Conservation (phyloP, 2,113 vertebrate genomes). For the Danionella cerebrum region DNA sequence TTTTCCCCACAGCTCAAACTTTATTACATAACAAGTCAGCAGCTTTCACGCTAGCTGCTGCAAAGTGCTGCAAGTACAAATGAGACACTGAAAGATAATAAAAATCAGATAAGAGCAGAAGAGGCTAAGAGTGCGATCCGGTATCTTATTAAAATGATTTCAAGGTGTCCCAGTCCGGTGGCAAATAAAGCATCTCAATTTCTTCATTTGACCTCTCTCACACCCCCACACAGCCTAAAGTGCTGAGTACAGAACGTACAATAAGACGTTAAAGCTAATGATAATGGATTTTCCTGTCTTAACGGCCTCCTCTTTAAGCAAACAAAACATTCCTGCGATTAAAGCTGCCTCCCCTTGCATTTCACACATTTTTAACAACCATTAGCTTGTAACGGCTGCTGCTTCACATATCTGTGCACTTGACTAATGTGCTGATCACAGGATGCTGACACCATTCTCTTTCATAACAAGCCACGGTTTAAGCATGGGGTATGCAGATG, state of each 20-base stretch:
- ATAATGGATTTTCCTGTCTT: background rate
- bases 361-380: constrained; percentile 1
- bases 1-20: background rate
- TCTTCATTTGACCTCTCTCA: background rate
- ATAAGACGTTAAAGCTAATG: background rate
- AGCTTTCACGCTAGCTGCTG: background rate
- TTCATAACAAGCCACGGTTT: background rate
- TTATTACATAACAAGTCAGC: background rate
- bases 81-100: background rate
- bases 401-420: constrained; percentile 5
- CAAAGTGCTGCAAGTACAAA: background rate
- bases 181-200: background rate
- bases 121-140: background rate
- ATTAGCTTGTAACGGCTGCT: background rate
- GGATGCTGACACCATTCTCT: background rate
- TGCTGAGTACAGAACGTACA: background rate
- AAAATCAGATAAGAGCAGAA: background rate
- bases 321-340: background rate
- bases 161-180: background rate
- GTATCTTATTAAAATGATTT: background rate
- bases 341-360: background rate
- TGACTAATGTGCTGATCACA: background rate
- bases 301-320: background rate
- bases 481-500: background rate
- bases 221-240: background rate